Evolutionary conservation across 1,140 invertebrate species (phyloP).

Genomic region (Leptopilina boulardi): DNA sequence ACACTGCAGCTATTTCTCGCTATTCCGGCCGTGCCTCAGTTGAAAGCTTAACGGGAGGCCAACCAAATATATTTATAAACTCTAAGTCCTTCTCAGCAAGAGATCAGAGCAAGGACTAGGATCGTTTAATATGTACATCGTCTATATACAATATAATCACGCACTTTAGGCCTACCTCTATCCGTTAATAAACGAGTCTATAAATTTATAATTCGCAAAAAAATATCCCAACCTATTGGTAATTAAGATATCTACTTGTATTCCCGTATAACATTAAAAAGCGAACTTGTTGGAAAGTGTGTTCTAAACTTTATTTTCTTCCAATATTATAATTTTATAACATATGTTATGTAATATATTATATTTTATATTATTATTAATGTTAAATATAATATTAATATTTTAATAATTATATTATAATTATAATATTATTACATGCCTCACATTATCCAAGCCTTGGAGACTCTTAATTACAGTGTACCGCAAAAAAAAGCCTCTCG

Average conservation of each 20-base stretch:
- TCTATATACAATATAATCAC: slow-evolving; percentile 1
- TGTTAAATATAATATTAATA: not conserved
- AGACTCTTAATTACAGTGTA: slow-evolving; percentile 63
- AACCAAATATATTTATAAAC: slow-evolving; percentile 16
- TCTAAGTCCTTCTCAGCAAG: slow-evolving; percentile 15
- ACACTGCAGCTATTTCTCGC: slow-evolving; percentile 7
- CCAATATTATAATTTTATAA: too few relatives aligned
- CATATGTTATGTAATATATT: too few relatives aligned
- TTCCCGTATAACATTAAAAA: slow-evolving; percentile 44
- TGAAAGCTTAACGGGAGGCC: slow-evolving; percentile 17
- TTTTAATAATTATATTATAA: not conserved
- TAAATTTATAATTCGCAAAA: slow-evolving; percentile 68
- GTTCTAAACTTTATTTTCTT: too few relatives aligned
- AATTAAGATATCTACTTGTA: slow-evolving; percentile 66
- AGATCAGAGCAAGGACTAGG: not conserved
- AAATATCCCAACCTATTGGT: slow-evolving; percentile 64
- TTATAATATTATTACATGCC: not conserved
- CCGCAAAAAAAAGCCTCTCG: slow-evolving; percentile 60
- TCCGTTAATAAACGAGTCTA: not conserved
- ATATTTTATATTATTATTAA: too few relatives aligned
- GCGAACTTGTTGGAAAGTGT: too few relatives aligned
- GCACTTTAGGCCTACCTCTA: slow-evolving; percentile 8
- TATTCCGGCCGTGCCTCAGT: slow-evolving; percentile 5
- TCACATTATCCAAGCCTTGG: slow-evolving; percentile 31
- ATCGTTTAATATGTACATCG: slow-evolving; percentile 9